A percentile compares a stretch with the other conserved stretches of the same genome.
Conservation (phyloP, 2,888 invertebrate genomes). For the Diplazon laetatorius region DNA sequence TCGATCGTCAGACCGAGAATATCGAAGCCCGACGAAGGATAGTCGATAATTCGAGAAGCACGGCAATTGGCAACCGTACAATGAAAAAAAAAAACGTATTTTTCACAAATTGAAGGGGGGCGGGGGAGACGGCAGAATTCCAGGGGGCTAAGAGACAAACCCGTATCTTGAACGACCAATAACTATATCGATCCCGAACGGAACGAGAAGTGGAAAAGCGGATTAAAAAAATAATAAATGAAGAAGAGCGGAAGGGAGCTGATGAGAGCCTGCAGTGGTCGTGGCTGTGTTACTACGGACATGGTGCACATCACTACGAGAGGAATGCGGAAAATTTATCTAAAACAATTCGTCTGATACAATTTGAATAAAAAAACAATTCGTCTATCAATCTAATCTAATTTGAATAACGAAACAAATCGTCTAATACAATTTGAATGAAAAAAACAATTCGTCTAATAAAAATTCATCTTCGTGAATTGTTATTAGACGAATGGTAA, state of each 20-base stretch:
- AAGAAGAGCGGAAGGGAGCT: constrained; percentile 31
- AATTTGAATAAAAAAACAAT: too few species aligned
- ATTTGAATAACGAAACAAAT: too few species aligned
- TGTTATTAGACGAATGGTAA: too few species aligned
- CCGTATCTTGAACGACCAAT: constrained; percentile 4
- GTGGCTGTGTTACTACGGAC: constrained; percentile 34
- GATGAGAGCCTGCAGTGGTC: constrained; percentile 14
- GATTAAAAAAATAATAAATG: too few species aligned
- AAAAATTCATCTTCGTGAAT: too few species aligned
- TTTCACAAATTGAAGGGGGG: neutral
- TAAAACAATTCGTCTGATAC: too few species aligned
- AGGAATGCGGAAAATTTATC: too few species aligned
- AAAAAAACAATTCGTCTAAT: too few species aligned
- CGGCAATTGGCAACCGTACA: neutral
- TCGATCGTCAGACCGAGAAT: too few species aligned
- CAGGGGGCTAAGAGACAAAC: neutral
- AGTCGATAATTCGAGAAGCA: constrained; percentile 1
- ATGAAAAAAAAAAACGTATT: constrained; percentile 4
- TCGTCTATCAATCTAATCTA: too few species aligned
- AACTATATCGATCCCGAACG: constrained; percentile 3
- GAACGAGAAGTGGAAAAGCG: neutral
- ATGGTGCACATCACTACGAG: constrained; percentile 25
- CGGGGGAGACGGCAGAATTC: neutral
- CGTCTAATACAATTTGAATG: too few species aligned
- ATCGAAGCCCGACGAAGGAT: neutral